Conservation (phyloP, 2,113 vertebrate genomes). For the Paratilapia polleni region DNA sequence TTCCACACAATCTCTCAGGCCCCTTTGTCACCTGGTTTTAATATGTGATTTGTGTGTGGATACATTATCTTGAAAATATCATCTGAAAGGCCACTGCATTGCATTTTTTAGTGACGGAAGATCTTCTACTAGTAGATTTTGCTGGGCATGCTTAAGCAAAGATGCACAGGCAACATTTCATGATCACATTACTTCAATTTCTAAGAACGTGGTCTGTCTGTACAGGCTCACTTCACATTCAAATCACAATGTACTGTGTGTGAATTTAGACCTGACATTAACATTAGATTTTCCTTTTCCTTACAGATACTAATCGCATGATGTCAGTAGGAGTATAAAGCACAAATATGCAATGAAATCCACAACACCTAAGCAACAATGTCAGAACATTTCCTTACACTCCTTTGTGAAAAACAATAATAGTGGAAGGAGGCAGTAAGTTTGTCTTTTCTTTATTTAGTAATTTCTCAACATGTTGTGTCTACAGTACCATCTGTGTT, state of each 20-base stretch:
- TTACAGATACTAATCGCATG: not conserved
- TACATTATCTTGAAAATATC: not conserved
- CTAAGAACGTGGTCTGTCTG: not conserved
- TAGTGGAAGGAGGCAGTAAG: not conserved
- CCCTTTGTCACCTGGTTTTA: not conserved
- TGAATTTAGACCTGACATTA: not conserved
- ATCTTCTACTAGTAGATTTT: not conserved
- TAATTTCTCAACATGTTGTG: not conserved
- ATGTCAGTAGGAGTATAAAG: not conserved
- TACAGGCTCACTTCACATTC: not conserved
- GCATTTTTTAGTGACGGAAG: not conserved
- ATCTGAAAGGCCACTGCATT: not conserved
- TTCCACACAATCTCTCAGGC: too few relatives aligned
- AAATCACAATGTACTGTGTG: not conserved
- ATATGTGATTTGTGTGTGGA: not conserved
- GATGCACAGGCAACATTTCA: too few relatives aligned
- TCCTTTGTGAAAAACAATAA: not conserved
- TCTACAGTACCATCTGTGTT: constrained; percentile 21
- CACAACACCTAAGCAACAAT: not conserved
- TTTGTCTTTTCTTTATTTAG: not conserved
- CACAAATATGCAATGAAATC: not conserved
- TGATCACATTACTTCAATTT: not conserved
- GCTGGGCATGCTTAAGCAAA: not conserved
- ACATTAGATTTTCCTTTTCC: not conserved
- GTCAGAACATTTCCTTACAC: not conserved